A percentile compares a stretch with the other conserved stretches of the same genome.
Conservation (phyloP, 2,113 vertebrate species). For the Phaethornis superciliosus region DNA sequence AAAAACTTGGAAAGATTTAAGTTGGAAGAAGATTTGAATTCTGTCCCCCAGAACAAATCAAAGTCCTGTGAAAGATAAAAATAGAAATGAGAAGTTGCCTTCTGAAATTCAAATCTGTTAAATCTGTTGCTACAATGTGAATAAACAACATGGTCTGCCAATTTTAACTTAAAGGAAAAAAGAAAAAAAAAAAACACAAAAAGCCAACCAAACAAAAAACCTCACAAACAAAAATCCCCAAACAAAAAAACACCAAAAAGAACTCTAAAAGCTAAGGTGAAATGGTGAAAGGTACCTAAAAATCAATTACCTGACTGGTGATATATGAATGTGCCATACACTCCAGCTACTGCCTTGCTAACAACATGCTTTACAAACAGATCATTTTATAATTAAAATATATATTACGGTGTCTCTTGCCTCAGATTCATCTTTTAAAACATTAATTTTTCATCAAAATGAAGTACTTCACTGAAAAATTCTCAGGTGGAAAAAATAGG, state of each 20-base stretch:
- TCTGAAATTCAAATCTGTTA: conserved; percentile 4
- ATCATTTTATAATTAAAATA: not conserved
- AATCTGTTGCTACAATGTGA: not conserved
- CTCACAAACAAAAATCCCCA: too few relatives aligned
- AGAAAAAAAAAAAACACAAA: not conserved
- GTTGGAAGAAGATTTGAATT: not conserved
- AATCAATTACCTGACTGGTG: not conserved
- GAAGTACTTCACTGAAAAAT: not conserved
- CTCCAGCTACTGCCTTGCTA: not conserved
- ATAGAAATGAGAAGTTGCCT: not conserved
- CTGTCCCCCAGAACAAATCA: not conserved
- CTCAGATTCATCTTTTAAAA: not conserved
- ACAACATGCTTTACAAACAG: not conserved
- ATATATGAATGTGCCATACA: not conserved
- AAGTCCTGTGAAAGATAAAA: not conserved
- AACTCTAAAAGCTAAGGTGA: not conserved
- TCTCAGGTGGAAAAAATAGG: not conserved
- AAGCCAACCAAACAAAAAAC: not conserved
- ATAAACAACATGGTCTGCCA: not conserved
- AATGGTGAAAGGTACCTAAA: not conserved
- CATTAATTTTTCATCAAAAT: conserved; percentile 1
- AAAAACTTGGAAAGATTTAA: not conserved
- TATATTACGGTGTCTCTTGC: not conserved
- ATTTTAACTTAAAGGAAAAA: not conserved
- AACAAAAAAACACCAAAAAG: not conserved